These are phyloP conservation scores for Melanerpes formicivorus DNA, from an alignment of 2,113 vertebrate species.

Conservation along the genomic window DNA sequence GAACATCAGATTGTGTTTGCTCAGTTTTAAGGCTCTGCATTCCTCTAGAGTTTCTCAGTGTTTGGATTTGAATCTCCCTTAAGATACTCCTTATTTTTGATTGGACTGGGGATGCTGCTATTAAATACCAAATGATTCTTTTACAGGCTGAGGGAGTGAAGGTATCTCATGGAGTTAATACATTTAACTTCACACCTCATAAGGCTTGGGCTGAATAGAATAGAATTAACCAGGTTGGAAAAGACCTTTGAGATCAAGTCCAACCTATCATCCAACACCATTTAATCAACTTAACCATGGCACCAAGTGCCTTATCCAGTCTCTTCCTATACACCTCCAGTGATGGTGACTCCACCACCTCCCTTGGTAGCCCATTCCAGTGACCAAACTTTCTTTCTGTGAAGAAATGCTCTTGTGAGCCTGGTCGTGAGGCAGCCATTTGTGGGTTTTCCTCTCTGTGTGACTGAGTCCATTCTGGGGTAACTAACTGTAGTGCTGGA, in stretches of 20 bases:
- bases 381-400: too few species aligned
- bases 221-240: too few species aligned
- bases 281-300: too few species aligned
- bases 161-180: slow-evolving; percentile 28
- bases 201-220: slow-evolving; percentile 3
- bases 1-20: not conserved
- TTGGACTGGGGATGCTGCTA: not conserved
- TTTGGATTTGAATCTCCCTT: slow-evolving; percentile 9
- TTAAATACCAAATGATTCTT: slow-evolving; percentile 48
- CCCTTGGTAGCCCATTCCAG: too few species aligned
- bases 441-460: not conserved
- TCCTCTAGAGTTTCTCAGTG: not conserved
- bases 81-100: slow-evolving; percentile 20
- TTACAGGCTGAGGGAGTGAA: slow-evolving; percentile 37
- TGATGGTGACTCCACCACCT: too few species aligned
- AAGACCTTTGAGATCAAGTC: too few species aligned
- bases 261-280: too few species aligned
- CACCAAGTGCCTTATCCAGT: too few species aligned
- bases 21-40: not conserved
- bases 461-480: not conserved
- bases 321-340: too few species aligned
- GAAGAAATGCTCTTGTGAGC: not conserved
- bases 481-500: not conserved
- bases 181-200: slow-evolving; percentile 10
- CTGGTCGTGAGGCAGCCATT: not conserved